Percentiles rank a stretch among this genome's conserved stretches.
Evolutionary conservation across 1,140 invertebrate genomes (phyloP).

Genomic region (Hestina assimilis): DNA sequence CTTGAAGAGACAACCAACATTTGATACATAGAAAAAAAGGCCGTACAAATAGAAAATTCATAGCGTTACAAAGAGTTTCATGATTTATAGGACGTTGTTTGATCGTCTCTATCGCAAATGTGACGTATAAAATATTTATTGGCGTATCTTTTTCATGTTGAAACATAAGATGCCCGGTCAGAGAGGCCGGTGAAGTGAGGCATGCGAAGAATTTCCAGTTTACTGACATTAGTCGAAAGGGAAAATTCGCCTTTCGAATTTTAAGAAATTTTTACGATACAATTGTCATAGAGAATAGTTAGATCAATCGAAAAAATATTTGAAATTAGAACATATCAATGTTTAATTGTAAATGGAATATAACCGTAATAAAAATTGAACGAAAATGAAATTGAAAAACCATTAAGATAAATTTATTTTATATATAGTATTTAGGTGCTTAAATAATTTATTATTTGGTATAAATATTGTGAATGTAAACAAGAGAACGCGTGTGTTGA

Average conservation of each 20-base stretch:
- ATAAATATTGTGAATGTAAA: background rate
- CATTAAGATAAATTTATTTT: no score
- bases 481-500: conserved; percentile 23
- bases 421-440: no score
- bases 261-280: conserved; percentile 22
- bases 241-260: conserved; percentile 44
- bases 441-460: no score
- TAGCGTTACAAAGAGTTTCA: conserved; percentile 25
- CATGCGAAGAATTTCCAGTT: conserved; percentile 62
- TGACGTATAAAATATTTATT: conserved; percentile 56
- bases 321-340: no score
- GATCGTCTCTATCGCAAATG: conserved; percentile 35
- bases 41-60: conserved; percentile 34
- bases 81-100: conserved; percentile 38
- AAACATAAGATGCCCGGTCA: conserved; percentile 55
- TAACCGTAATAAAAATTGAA: no score
- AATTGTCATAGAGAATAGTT: no score
- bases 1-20: conserved; percentile 33
- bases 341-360: no score
- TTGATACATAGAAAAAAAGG: conserved; percentile 33
- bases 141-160: conserved; percentile 56
- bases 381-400: no score
- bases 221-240: conserved; percentile 43
- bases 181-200: conserved; percentile 44
- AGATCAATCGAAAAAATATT: no score